Base-by-base conservation (phyloP, 2,888 invertebrate species). In the Pristionchus arcanus region DNA sequence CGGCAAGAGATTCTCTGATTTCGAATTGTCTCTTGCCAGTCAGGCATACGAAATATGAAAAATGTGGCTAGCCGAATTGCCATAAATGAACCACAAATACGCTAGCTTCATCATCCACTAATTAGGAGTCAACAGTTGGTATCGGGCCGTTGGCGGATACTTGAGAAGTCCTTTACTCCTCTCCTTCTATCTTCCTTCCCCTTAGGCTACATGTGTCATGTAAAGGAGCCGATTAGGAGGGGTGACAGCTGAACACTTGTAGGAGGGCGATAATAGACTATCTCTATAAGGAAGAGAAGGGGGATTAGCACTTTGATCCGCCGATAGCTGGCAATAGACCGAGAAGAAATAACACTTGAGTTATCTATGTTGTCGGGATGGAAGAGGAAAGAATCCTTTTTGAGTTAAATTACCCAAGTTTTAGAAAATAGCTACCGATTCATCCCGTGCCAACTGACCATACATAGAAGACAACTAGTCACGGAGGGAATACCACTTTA, bases 291-390 rank as follows among this genome's bases (percentile, higher is more conserved):
- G 25, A 42, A 31, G 77, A 77, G 42, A 77, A 42, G n/a, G 77
- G 16, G 77, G 42, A n/a, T 21, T 21, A 42, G 42, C 1, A n/a
- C 77, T 77, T 77, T 77, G 77, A 77, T 77, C 42, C 13, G 13
- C 42, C 42, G 77, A 3, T 42, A 4, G 28, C 68, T 42, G 77
- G n/a, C 21, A 49, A 34, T 34, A 71, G n/a, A 19, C 2, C 16
- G 31, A n/a, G n/a, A n/a, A n/a, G 28, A 7, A 11, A 31, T 16
- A 28, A 34, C 19, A 16, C 5, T 15, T n/a, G 21, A 28, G 16
- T n/a, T 71, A 0, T n/a, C 25, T 71, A 15, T 21, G 15, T 34
- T 42, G 96, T n/a, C 9, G 42, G 42, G 42, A 42, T 42, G 42
- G 9, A 42, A 42, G 42, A 5, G 42, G 42, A 9, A 42, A 42